Evolutionary conservation across 2,888 invertebrate species (phyloP).

Genomic region (Heliconius erato): DNA sequence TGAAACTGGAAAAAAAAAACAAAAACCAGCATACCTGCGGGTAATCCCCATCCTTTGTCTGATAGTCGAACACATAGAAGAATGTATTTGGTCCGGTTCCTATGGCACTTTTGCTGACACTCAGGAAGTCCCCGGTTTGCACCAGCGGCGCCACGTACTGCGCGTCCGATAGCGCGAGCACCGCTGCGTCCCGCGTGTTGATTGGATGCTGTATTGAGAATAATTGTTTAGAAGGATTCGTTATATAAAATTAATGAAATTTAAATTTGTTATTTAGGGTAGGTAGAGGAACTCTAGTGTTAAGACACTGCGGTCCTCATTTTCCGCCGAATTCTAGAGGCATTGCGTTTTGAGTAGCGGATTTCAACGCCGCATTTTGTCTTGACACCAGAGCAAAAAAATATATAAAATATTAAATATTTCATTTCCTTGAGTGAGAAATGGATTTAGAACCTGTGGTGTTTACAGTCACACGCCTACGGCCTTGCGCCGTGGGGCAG

Average conservation of each 20-base stretch:
- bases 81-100: slow-evolving; percentile 90
- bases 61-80: slow-evolving; percentile 97
- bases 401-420: too few relatives aligned
- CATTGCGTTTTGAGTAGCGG: neutral
- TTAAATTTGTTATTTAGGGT: neutral
- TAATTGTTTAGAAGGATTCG: neutral
- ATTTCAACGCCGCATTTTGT: neutral
- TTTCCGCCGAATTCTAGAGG: neutral
- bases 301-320: neutral
- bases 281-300: neutral
- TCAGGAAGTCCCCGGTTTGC: slow-evolving; percentile 92
- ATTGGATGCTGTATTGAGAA: slow-evolving; percentile 89
- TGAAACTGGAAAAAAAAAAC: neutral
- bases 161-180: slow-evolving; percentile 96
- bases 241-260: neutral
- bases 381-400: too few relatives aligned
- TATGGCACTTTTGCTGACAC: slow-evolving; percentile 84
- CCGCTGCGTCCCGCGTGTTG: slow-evolving; percentile 95
- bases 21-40: slow-evolving; percentile 88
- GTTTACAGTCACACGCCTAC: too few relatives aligned
- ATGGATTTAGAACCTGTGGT: too few relatives aligned
- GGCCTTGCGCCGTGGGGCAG: too few relatives aligned
- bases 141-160: slow-evolving; percentile 97
- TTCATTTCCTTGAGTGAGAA: too few relatives aligned
- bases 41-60: slow-evolving; percentile 95